Conservation (phyloP, 1,140 invertebrate genomes). For the Sitodiplosis mosellana region DNA sequence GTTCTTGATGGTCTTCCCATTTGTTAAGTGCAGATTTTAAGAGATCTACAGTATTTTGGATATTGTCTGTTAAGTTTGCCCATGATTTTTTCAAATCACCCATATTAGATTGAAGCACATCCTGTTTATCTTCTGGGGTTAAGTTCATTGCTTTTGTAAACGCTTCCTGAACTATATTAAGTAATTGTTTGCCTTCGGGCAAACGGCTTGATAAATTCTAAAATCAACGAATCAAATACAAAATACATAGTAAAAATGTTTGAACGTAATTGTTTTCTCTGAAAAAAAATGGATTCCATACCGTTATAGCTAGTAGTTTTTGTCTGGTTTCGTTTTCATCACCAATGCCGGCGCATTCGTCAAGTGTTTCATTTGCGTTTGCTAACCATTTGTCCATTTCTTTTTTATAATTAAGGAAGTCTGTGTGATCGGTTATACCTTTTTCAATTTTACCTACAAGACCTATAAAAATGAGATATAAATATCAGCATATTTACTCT, state of each 20-base stretch:
- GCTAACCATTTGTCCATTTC: conserved; percentile 66
- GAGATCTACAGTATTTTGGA: conserved; percentile 57
- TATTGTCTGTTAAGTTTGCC: conserved; percentile 64
- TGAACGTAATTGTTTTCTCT: background rate
- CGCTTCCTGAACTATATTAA: conserved; percentile 58
- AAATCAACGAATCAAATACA: conserved; percentile 6
- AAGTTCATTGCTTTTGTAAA: conserved; percentile 71
- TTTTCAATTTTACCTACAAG: conserved; percentile 70
- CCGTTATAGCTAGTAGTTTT: conserved; percentile 59
- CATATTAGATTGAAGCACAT: conserved; percentile 52
- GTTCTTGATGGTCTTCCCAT: conserved; percentile 66
- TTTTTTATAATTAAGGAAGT: conserved; percentile 68
- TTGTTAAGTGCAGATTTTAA: conserved; percentile 54
- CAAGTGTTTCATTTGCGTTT: conserved; percentile 53
- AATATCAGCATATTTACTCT: background rate
- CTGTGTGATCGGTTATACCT: conserved; percentile 72
- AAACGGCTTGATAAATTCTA: conserved; percentile 47
- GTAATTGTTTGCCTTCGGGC: conserved; percentile 70
- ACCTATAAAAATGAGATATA: conserved; percentile 13
- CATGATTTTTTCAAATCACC: conserved; percentile 55
- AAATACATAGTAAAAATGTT: too few species aligned
- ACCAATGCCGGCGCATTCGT: conserved; percentile 64
- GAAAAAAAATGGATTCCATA: conserved; percentile 14
- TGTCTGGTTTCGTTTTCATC: conserved; percentile 59
- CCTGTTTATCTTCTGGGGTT: conserved; percentile 60